Conservation (phyloP, 2,113 vertebrate species). For the Gobiocypris rarus region DNA sequence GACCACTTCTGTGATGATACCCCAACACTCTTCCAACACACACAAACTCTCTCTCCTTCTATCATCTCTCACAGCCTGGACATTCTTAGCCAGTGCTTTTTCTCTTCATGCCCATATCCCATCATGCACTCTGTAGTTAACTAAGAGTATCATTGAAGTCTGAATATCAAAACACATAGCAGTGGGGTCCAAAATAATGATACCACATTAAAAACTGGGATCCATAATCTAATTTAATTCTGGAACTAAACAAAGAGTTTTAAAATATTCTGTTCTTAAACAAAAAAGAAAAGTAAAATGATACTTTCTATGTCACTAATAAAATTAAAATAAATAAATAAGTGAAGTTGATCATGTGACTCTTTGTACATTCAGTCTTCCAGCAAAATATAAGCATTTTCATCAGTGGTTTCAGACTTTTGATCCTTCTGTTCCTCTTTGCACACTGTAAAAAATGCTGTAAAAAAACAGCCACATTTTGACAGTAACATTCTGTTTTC, state of each 20-base stretch:
- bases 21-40: slow-evolving; percentile 1
- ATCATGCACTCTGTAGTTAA: background rate
- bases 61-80: background rate
- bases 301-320: background rate
- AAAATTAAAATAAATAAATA: background rate
- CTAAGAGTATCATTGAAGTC: background rate
- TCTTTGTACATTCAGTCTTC: too few species aligned
- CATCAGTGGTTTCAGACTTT: background rate
- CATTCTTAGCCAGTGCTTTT: background rate
- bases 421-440: background rate
- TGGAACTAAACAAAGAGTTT: too few species aligned
- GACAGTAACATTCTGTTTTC: too few species aligned
- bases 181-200: background rate
- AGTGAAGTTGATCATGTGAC: too few species aligned
- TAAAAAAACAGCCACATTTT: too few species aligned
- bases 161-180: slow-evolving; percentile 8
- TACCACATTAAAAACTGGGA: background rate
- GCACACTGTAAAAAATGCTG: too few species aligned
- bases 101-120: background rate
- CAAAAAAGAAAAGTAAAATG: too few species aligned
- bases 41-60: background rate
- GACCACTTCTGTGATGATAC: slow-evolving; percentile 21
- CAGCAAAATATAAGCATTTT: background rate
- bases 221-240: background rate
- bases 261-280: too few species aligned